Base-by-base conservation (phyloP, 2,888 invertebrate species). In the Ramazzottius varieornatus region DNA sequence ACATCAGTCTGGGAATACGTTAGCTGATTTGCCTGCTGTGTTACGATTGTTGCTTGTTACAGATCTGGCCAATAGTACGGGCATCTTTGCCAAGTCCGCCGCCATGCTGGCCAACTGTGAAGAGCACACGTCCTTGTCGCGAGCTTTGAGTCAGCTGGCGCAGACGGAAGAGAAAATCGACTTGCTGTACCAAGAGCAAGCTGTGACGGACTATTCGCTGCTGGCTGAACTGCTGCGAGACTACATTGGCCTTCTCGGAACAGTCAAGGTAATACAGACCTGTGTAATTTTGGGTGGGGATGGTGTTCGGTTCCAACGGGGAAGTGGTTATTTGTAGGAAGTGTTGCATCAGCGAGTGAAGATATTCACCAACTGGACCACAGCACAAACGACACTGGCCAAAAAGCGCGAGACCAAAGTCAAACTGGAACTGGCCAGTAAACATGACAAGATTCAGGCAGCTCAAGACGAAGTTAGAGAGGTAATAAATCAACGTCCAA, bases 351-450 rank as follows among this genome's bases (percentile, higher is more conserved):
- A 85, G 72, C 77, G 85, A 65, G 83, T 83, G 1, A 83, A 88
- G 80, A 84, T 88, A 24, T 94, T 92, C 78, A 94, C 96, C 78
- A 87, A 86, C 73, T 96, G 96, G 91, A 93, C 98, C 75, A 90
- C 92, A 75, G 88, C 94, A 33, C 91, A 94, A 76, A 84, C 88
- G 79, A 89, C 86, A 78, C 78, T 99, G 68, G 89, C 86, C 29
- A 91, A 91, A 75, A 86, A 94, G 73, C 82, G 94, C 66, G 96
- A 99, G 76, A 84, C 84, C 71, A 93, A 93, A 75, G 87, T 88
- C 0, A 89, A 92, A 73, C 81, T 88, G 63, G 94, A 96, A 73
- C 80, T 92, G 67, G 85, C 88, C 20, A 88, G 88, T 71, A 84
- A 91, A 69, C 83, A 82, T 1, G 96, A 98, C 73, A 91, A 91